Evolutionary conservation across 2,888 invertebrate species (phyloP), one percentile per base, ranked within the genome.

Genomic region (Amblyjoppa fuscipennis): DNA sequence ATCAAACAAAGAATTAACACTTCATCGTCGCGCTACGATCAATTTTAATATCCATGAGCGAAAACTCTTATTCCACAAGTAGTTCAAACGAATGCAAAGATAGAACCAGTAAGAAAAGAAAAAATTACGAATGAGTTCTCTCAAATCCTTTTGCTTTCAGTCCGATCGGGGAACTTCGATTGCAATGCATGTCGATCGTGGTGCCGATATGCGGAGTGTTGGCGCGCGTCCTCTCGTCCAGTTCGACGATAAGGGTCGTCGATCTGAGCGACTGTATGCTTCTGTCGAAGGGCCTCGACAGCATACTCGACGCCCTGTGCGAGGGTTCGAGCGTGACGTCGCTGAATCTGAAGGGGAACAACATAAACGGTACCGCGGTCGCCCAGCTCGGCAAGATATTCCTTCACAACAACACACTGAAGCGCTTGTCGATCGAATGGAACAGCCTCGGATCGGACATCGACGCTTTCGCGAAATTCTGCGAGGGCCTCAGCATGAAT

Each of bases 181-280:
- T 93, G 41, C 88, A 91, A 16, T 90, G 91, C 13, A 89, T 89
- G 68, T 92, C 93, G 6, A 90, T 93, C 61, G 90, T 93, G 76
- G 89, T 91, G 11, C 91, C 91, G 83, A 83, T 93, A 59, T 94
- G 93, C 85, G 92, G 93, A 83, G 88, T 93, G 0, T 85, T 94
- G 13, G 93, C 93, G 16, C 93, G 94, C 90, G 92, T 94, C 25
- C 84, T 94, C 11, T 88, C 90, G 5, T 92, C 93, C 9, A 94
- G 94, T 85, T 90, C 91, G 0, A 91, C 90, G 3, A 94, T 94
- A 61, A 89, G 89, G 71, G 88, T 90, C 6, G 88, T 94, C 9
- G 93, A 94, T 83, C 84, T 94, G 0, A 92, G 93, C 66, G 94
- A 94, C 84, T 94, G 94, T 75, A 92, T 94, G 90, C 86, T 94